Base-by-base conservation (phyloP, 2,888 invertebrate genomes). In the Cyaniris semiargus region DNA sequence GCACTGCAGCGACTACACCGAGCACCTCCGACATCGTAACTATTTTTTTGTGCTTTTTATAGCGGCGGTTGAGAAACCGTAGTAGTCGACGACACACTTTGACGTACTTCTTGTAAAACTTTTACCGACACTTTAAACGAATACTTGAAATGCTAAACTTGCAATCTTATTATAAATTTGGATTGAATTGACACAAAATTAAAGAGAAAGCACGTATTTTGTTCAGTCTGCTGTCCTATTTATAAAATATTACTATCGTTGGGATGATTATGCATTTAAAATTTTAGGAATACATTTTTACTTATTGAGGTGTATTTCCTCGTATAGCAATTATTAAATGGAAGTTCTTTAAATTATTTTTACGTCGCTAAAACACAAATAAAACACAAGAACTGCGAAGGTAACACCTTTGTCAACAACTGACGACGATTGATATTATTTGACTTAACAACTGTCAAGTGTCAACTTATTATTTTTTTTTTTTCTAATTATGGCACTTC, bases 11-110 rank as follows among this genome's bases (percentile, higher is more conserved):
- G 81, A 86, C 90, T 77, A 93, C 81, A 80, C 89, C 92, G 80
- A 93, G 86, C 79, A 92, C 83, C 77, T 84, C 86, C 79, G 94
- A 84, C 84, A 93, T 86, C 27, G 44, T 74, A 91, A 81, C 88
- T 86, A 93, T 88, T 84, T 86, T 85, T 85, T 93, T 91, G 80
- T 94, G 94, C 89, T 90, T 92, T 87, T 91, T 90, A 86, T 92
- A 89, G 88, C 94, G 93, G 83, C 88, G 87, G 80, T 80, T 78
- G 80, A 80, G 80, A 81, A 80, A 81, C 80, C 80, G 83, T 82
- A 81, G 23, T 21, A 53, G 44, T 53, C 74, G 21, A 27, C 53
- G 53, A 53, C 27, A 74, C 74, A 74, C 74, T 18, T 23, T 74
- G 53, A 48, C 23, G 4, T 13, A 27, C 4, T 66, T 66, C 6